A percentile compares a stretch with the other conserved stretches of the same genome.
phyloP scores from a whole-genome alignment of 2,888 invertebrate genomes.

The Drosophila formosana region DNA sequence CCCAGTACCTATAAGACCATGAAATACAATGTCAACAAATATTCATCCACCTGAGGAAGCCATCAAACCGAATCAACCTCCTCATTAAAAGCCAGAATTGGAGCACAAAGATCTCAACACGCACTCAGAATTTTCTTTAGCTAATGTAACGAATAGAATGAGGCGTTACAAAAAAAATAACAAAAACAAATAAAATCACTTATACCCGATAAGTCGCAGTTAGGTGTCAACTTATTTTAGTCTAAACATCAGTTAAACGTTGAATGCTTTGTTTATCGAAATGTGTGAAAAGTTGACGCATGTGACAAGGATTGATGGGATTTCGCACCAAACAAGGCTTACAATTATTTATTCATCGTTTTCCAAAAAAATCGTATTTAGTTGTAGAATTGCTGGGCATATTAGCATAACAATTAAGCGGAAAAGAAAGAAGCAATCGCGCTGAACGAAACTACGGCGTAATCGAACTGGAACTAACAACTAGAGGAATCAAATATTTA shows the following conservation, averaged over 20 bases:
- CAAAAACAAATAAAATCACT: too few relatives aligned
- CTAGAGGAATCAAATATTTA: too few relatives aligned
- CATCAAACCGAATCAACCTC: neutral
- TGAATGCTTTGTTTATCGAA: constrained; percentile 2
- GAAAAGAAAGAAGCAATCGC: neutral
- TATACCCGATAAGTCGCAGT: too few relatives aligned
- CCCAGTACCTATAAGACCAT: constrained; percentile 30
- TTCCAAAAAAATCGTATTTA: neutral
- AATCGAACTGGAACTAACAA: neutral
- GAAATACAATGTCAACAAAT: constrained; percentile 4
- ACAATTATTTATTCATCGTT: neutral
- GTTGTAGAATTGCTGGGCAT: neutral
- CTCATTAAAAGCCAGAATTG: neutral
- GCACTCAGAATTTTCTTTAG: neutral
- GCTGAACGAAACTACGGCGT: neutral
- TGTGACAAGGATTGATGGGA: constrained; percentile 11
- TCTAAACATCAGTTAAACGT: neutral
- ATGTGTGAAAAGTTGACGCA: neutral
- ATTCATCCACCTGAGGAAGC: neutral
- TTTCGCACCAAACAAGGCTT: neutral
- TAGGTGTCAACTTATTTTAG: neutral
- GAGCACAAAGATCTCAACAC: neutral
- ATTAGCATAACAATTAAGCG: neutral
- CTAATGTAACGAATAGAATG: neutral
- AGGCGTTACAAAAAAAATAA: too few relatives aligned